Evolutionary conservation across 1,140 invertebrate genomes (phyloP), one percentile per base, ranked within the genome.

Genomic region (Colletes gigas): DNA sequence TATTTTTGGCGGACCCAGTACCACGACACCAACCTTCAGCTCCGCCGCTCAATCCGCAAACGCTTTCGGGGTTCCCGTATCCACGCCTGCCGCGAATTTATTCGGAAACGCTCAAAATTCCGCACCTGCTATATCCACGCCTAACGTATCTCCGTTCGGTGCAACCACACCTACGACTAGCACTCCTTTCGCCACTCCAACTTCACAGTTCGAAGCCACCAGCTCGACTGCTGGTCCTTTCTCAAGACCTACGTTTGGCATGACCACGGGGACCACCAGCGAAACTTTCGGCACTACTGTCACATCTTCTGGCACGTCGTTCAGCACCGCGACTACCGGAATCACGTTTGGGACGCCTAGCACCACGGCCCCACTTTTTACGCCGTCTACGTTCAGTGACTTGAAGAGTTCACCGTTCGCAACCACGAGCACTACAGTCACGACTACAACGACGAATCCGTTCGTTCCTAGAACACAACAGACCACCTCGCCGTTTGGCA

Each of bases 1-100:
- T 44, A 75, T 91, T 1, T 91, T 91, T 21, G 89, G 86, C 0
- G 77, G 73, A 17, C 50, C 73, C 4, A 50, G 63, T 4, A 72
- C 78, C 4, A 72, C 80, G 15, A n/a, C 87, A 4, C 30, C 90
- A 8, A 79, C 74, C 8, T 91, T 91, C 60, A 88, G 84, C 4
- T 65, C 84, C 0, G 63, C 82, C 4, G 70, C 75, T 17, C 88
- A 85, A 55, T 62, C 75, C 0, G 74, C 70, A 41, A 70, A 67
- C 9, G 72, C 68, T 39, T 85, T 89, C 12, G 75, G 82, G 39
- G n/a, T 57, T 12, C 39, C 83, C 12, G 41, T 44, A 59, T 19
- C 87, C 9, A 52, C 83, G 8, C 17, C 67, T 47, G 21, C 57
- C 9, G 52, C 60, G 44, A 72, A 80, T 78, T 14, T 81, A 17